Conservation (phyloP, 2,888 invertebrate genomes). For the Tipula confusa region DNA sequence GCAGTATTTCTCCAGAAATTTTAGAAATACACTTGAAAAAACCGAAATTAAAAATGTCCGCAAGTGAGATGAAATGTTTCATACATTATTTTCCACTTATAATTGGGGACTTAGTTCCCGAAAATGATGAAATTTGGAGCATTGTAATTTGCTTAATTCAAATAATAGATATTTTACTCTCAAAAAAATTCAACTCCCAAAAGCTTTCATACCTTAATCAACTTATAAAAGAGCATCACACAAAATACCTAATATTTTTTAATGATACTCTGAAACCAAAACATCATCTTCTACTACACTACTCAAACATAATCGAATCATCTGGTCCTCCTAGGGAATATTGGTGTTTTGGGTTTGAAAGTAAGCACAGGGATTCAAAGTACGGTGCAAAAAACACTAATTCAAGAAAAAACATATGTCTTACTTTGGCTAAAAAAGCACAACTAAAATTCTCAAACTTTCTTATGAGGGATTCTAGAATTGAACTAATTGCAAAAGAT, state of each 20-base stretch:
- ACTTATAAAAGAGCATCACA: slow-evolving; percentile 30
- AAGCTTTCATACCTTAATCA: neutral
- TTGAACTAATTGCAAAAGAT: neutral
- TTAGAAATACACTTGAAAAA: neutral
- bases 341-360: slow-evolving; percentile 33
- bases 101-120: neutral
- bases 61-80: slow-evolving; percentile 7
- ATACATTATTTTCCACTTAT: neutral
- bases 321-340: slow-evolving; percentile 31
- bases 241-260: slow-evolving; percentile 31
- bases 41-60: neutral
- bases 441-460: slow-evolving; percentile 30
- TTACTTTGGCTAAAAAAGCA: slow-evolving; percentile 31
- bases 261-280: slow-evolving; percentile 32
- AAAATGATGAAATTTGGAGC: neutral
- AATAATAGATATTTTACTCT: slow-evolving; percentile 6
- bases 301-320: slow-evolving; percentile 28
- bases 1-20: neutral
- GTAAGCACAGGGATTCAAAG: slow-evolving; percentile 31
- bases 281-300: slow-evolving; percentile 33
- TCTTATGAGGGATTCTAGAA: neutral
- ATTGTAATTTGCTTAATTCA: neutral
- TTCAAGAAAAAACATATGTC: slow-evolving; percentile 31
- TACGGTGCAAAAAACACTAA: neutral
- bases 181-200: neutral